Evolutionary conservation across 2,797 vertebrate species (phyloP), one percentile per base, ranked within the genome.

Genomic region (Phalloptychus januarius): DNA sequence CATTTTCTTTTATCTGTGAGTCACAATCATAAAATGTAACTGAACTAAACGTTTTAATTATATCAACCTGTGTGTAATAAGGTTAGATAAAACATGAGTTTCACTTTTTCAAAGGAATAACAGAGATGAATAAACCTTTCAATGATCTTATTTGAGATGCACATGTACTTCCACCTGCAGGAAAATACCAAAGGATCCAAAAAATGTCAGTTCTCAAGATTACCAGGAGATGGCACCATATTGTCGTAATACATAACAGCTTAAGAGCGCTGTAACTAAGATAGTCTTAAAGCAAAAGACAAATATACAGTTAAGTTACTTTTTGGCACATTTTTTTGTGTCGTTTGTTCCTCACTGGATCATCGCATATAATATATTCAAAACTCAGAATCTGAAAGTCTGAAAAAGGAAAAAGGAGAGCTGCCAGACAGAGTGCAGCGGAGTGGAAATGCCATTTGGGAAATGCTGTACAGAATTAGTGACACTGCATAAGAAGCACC

Each of bases 201-300:
- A 86, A 91, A 91, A 94, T 94, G 88, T 94, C 90, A 93, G 89
- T 95, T 95, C 94, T 96, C 95, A 96, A 96, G 94, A 96, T 95
- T 96, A 94, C 94, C 95, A 96, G 96, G 95, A 96, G 94, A 95
- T 95, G 95, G 95, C 96, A 96, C 95, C 94, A 95, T 95, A 95
- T 94, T 95, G 94, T 95, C 71, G 79, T 85, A 77, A 71, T 50
- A 85, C 95, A 91, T 91, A 95, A 95, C 94, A 95, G 94, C 93
- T 88, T 88, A 91, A 92, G 90, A 94, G 91, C 84, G 93, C 92
- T 92, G 90, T 87, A 93, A 94, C 93, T 94, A 94, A 94, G 91
- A 92, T 93, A 94, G 94, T 95, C 92, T 93, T 92, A 93, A 95
- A 94, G 90, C 92, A 94, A 40, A 95, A 93, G 90, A 94, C 92